A percentile compares a stretch with the other conserved stretches of the same genome.
phyloP scores from a whole-genome alignment of 2,113 vertebrate genomes.

The Gnathochromis pfefferi region DNA sequence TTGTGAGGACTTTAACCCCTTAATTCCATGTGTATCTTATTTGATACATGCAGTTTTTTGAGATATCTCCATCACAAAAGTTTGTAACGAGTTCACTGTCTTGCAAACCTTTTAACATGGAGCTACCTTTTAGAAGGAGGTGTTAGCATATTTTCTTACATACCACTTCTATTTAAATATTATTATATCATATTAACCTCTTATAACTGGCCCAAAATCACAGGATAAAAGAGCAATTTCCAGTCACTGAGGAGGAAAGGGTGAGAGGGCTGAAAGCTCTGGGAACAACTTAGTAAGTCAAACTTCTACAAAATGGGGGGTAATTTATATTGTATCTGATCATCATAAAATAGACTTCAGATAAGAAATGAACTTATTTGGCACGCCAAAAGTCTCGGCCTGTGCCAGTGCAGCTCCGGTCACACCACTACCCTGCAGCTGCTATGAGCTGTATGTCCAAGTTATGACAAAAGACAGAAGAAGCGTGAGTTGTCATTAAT shows the following conservation, averaged over 20 bases:
- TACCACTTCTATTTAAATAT: background rate
- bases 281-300: background rate
- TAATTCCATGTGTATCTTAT: background rate
- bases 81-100: background rate
- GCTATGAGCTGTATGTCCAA: background rate
- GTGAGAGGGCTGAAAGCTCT: background rate
- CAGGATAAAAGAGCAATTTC: background rate
- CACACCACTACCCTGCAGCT: background rate
- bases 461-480: background rate
- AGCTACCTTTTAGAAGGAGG: background rate
- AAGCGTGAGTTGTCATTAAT: conserved; percentile 42
- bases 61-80: background rate
- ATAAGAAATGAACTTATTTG: background rate
- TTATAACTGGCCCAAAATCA: background rate
- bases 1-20: background rate
- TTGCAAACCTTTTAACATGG: background rate
- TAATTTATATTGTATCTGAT: background rate
- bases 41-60: background rate
- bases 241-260: background rate
- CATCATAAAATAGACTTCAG: background rate
- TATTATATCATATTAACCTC: background rate
- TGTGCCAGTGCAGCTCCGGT: background rate
- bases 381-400: background rate
- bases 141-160: background rate
- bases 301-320: background rate